Conservation (phyloP, 1,140 invertebrate species). For the Diuraphis noxia region DNA sequence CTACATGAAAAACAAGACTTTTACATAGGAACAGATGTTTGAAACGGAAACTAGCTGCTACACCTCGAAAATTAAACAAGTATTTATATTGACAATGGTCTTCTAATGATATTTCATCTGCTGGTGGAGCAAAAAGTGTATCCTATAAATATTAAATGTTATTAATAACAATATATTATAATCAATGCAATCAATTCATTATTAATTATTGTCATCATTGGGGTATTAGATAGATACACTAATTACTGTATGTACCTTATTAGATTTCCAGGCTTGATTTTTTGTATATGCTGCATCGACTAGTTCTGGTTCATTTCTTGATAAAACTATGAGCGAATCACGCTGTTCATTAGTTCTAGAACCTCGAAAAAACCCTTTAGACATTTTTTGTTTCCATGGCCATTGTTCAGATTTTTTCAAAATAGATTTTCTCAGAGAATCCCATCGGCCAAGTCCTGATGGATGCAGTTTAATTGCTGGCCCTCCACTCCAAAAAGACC, state of each 20-base stretch:
- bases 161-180: background rate
- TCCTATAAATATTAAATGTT: conserved; percentile 66
- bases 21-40: conserved; percentile 94
- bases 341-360: conserved; percentile 89
- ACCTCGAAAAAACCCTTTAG: conserved; percentile 86
- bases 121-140: conserved; percentile 80
- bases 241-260: conserved; percentile 64
- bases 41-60: conserved; percentile 95
- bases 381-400: conserved; percentile 79
- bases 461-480: conserved; percentile 93
- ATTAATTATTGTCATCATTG: background rate
- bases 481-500: conserved; percentile 97
- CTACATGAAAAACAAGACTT: conserved; percentile 94
- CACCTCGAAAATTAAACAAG: conserved; percentile 94
- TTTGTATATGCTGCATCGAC: conserved; percentile 95
- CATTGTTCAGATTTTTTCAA: conserved; percentile 68
- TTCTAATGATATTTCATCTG: conserved; percentile 85
- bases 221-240: background rate
- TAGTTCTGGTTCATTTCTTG: conserved; percentile 75
- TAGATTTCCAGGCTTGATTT: conserved; percentile 98
- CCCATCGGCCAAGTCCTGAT: conserved; percentile 90
- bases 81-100: conserved; percentile 93
- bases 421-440: conserved; percentile 75
- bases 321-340: conserved; percentile 86
- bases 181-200: background rate